Evolutionary conservation across 2,113 vertebrate species (phyloP).

Genomic region (Nicator chloris): DNA sequence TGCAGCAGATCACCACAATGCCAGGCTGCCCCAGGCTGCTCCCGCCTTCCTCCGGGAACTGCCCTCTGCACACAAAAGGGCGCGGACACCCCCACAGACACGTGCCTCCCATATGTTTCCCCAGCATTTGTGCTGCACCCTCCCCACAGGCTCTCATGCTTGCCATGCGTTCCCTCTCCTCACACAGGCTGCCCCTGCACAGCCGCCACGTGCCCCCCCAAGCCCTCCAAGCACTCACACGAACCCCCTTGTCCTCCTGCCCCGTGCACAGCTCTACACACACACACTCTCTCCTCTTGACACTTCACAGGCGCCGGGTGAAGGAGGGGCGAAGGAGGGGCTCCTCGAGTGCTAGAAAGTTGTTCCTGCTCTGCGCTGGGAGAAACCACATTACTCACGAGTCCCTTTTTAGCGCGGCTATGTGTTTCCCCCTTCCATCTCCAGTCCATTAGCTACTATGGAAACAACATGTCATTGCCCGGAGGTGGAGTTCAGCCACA

Average conservation of each 20-base stretch:
- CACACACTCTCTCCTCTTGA: background rate
- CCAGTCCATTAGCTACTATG: constrained; percentile 65
- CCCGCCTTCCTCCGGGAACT: background rate
- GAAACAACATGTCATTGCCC: constrained; percentile 59
- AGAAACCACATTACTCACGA: constrained; percentile 59
- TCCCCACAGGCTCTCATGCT: background rate
- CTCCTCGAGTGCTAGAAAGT: constrained; percentile 1
- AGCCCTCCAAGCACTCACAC: background rate
- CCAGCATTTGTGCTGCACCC: background rate
- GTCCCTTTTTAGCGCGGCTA: constrained; percentile 11
- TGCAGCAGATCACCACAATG: background rate
- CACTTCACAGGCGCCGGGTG: background rate
- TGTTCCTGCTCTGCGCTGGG: background rate
- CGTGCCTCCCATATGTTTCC: background rate
- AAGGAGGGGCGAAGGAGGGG: constrained; percentile 11
- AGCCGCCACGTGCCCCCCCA: rapidly evolving
- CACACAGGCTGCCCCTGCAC: background rate
- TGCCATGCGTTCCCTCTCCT: background rate
- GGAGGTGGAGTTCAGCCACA: constrained; percentile 47
- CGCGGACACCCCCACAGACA: background rate
- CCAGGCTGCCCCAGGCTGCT: background rate
- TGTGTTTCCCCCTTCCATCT: constrained; percentile 50
- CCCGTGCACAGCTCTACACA: background rate
- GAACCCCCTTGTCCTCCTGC: background rate
- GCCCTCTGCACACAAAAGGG: background rate